Percentiles rank a stretch among this genome's conserved stretches.
Conservation (phyloP, 2,888 invertebrate genomes). For the Cynaeus angustus region DNA sequence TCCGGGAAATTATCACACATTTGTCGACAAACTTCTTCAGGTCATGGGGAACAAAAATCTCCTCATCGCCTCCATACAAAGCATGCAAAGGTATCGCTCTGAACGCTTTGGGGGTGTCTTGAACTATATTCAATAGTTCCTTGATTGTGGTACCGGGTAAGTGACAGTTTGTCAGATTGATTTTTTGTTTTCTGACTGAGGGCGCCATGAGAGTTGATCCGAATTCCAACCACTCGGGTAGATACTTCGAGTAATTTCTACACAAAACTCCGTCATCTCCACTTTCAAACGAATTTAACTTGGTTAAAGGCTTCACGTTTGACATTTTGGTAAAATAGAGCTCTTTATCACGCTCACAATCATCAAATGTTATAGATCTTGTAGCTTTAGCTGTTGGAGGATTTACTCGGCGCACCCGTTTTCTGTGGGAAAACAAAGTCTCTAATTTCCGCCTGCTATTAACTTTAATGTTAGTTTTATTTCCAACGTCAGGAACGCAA, state of each 20-base stretch:
- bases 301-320: constrained; percentile 53
- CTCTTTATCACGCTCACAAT: constrained; percentile 57
- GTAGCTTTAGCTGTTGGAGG: constrained; percentile 62
- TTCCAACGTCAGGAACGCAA: constrained; percentile 57
- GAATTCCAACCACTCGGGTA: constrained; percentile 78
- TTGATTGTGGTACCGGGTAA: constrained; percentile 70
- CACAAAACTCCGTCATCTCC: constrained; percentile 75
- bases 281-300: constrained; percentile 66
- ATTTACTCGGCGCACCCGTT: constrained; percentile 58
- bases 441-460: constrained; percentile 57
- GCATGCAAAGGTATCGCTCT: constrained; percentile 69
- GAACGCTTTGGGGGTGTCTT: constrained; percentile 72
- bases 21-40: constrained; percentile 69
- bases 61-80: constrained; percentile 61
- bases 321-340: constrained; percentile 47
- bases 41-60: constrained; percentile 70
- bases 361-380: constrained; percentile 65
- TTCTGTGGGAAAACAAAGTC: constrained; percentile 55
- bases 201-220: constrained; percentile 75
- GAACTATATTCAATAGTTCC: constrained; percentile 74
- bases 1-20: constrained; percentile 77
- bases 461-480: constrained; percentile 55
- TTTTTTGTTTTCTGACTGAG: constrained; percentile 74
- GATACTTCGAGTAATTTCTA: constrained; percentile 72
- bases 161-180: constrained; percentile 71